Percentiles rank a stretch among this genome's conserved stretches.
Conservation (phyloP, 1,140 invertebrate genomes). For the Hycleus phaleratus region DNA sequence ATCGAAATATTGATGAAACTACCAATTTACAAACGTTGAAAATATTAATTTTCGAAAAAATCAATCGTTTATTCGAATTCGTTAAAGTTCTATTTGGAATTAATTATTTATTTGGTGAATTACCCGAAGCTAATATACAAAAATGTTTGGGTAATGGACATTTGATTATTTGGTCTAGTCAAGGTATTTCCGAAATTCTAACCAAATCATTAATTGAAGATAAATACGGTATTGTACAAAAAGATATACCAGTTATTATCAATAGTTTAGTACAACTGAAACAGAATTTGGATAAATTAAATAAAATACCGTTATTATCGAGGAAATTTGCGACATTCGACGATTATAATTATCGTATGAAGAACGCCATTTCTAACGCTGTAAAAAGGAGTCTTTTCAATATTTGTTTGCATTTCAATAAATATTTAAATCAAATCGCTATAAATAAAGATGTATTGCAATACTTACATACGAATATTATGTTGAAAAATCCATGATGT, state of each 20-base stretch:
- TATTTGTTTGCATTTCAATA: constrained; percentile 58
- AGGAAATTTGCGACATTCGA: constrained; percentile 53
- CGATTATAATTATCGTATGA: constrained; percentile 51
- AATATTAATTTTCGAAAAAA: constrained; percentile 15
- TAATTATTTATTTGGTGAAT: constrained; percentile 62
- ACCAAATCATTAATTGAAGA: constrained; percentile 65
- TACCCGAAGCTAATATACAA: constrained; percentile 56
- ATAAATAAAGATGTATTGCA: constrained; percentile 37
- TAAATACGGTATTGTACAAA: constrained; percentile 70
- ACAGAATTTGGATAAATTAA: constrained; percentile 59
- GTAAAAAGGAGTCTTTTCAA: constrained; percentile 67
- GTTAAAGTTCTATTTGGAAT: constrained; percentile 52
- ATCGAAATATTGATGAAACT: constrained; percentile 13
- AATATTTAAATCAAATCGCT: constrained; percentile 59
- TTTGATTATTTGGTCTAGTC: constrained; percentile 59
- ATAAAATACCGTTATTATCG: constrained; percentile 54
- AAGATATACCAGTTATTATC: constrained; percentile 63
- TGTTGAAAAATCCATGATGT: too few species aligned
- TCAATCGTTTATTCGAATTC: constrained; percentile 9
- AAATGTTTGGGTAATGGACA: constrained; percentile 57
- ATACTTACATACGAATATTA: constrained; percentile 14
- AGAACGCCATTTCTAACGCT: constrained; percentile 51
- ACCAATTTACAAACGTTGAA: constrained; percentile 9
- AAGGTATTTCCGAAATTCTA: constrained; percentile 59
- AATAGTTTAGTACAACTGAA: constrained; percentile 57